phyloP scores from a whole-genome alignment of 2,113 vertebrate species.

The Bos indicus region DNA sequence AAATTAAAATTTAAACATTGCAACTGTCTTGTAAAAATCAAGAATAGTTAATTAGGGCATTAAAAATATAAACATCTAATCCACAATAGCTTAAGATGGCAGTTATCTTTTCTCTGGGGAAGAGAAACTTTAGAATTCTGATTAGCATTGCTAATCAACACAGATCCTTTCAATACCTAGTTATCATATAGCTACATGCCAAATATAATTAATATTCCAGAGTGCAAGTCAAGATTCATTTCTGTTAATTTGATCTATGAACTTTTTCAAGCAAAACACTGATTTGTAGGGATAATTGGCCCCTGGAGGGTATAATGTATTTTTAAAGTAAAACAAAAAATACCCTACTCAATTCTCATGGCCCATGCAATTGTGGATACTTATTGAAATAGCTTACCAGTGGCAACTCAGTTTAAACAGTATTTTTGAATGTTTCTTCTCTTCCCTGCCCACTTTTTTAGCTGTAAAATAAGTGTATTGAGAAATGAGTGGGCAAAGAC shows the following conservation, averaged over 20 bases:
- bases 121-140: constrained; percentile 49
- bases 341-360: background rate
- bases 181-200: constrained; percentile 41
- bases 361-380: constrained; percentile 24
- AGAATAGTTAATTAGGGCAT: constrained; percentile 18
- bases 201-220: constrained; percentile 66
- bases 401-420: constrained; percentile 25
- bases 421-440: background rate
- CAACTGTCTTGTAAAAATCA: constrained; percentile 25
- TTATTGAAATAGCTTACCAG: constrained; percentile 17
- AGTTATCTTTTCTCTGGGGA: constrained; percentile 42
- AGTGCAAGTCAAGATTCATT: constrained; percentile 63
- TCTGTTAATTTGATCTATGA: constrained; percentile 68
- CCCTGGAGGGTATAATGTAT: constrained; percentile 35
- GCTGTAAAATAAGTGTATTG: background rate
- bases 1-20: constrained; percentile 27
- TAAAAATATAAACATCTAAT: constrained; percentile 65
- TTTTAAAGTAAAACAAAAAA: constrained; percentile 21
- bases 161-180: constrained; percentile 24
- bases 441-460: background rate
- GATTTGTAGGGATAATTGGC: constrained; percentile 59
- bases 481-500: background rate
- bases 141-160: constrained; percentile 68
- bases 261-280: constrained; percentile 67
- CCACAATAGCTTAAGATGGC: constrained; percentile 33